Evolutionary conservation across 2,797 vertebrate genomes (phyloP).

Genomic region (Otolemur crassicaudatus): DNA sequence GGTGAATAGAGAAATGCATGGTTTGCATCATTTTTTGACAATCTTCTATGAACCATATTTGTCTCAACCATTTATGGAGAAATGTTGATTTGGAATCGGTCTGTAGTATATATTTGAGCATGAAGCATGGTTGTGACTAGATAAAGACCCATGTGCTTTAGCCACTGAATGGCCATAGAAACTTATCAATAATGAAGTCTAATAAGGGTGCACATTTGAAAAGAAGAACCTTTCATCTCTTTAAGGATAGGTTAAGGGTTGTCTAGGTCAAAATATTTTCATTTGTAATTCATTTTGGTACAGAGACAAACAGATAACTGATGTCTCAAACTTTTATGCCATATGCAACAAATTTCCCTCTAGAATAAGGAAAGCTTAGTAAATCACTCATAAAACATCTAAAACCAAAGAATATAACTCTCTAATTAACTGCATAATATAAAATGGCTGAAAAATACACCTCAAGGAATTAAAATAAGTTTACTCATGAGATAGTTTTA

Average conservation of each 20-base stretch:
- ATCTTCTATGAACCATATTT: not conserved
- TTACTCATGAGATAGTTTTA: not conserved
- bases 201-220: not conserved
- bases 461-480: not conserved
- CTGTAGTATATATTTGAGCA: not conserved
- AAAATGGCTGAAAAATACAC: not conserved
- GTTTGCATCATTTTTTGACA: not conserved
- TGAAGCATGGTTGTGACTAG: not conserved
- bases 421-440: not conserved
- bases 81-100: not conserved
- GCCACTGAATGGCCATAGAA: not conserved
- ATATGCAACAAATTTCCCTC: not conserved
- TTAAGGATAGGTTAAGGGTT: not conserved
- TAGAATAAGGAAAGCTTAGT: not conserved
- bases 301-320: not conserved
- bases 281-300: not conserved
- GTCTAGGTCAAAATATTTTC: not conserved
- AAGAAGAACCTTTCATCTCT: not conserved
- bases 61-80: not conserved
- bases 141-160: not conserved
- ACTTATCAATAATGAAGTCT: constrained; percentile 10
- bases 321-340: not conserved
- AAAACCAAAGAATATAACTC: not conserved
- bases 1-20: not conserved
- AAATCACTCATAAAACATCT: not conserved